phyloP scores from a whole-genome alignment of 1,140 invertebrate genomes.

The Maniola jurtina region DNA sequence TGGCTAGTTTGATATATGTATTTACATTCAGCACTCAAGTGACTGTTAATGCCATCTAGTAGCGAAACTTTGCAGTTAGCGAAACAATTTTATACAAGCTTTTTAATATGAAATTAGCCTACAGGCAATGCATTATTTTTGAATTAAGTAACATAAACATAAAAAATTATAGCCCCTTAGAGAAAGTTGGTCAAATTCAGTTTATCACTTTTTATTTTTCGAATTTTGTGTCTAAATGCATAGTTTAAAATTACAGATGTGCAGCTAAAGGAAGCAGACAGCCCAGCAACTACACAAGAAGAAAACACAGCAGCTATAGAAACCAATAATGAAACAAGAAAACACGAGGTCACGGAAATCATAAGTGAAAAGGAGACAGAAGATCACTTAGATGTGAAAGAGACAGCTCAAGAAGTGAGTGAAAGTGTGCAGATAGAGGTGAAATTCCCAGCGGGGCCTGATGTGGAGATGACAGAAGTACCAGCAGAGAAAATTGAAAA shows the following conservation, averaged over 20 bases:
- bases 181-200: too few relatives aligned
- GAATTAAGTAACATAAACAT: too few relatives aligned
- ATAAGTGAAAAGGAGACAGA: conserved; percentile 2
- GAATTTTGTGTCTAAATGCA: not conserved
- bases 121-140: too few relatives aligned
- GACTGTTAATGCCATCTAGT: too few relatives aligned
- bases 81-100: too few relatives aligned
- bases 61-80: too few relatives aligned
- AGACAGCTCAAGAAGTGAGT: conserved; percentile 15
- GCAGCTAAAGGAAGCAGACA: conserved; percentile 4
- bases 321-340: conserved; percentile 9
- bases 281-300: not conserved
- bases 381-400: not conserved
- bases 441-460: conserved; percentile 29
- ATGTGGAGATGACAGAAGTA: conserved; percentile 60
- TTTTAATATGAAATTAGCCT: too few relatives aligned
- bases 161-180: too few relatives aligned
- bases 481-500: conserved; percentile 47
- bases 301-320: conserved; percentile 1
- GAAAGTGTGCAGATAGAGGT: conserved; percentile 21
- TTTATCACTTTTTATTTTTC: too few relatives aligned
- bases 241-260: conserved; percentile 7
- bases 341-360: conserved; percentile 5
- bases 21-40: too few relatives aligned
- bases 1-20: too few relatives aligned